These are phyloP conservation scores for Xerus inauris DNA, from an alignment of 2,113 vertebrate genomes.

Conservation along the genomic window DNA sequence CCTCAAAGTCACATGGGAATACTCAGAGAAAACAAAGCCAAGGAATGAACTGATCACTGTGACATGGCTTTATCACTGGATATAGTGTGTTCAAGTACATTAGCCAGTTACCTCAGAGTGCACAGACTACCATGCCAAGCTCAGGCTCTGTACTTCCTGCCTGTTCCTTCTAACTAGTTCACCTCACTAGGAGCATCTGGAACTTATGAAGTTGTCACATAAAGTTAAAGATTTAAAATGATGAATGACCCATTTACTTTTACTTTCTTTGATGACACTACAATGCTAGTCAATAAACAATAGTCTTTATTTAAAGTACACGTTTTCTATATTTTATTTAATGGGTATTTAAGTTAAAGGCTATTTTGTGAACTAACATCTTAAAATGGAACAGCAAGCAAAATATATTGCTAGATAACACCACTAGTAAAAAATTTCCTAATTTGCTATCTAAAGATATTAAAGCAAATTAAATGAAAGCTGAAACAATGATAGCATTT, in stretches of 20 bases:
- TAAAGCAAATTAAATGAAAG: slow-evolving; percentile 62
- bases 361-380: not conserved
- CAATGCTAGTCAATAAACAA: not conserved
- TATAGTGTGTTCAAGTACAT: not conserved
- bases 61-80: not conserved
- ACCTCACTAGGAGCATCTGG: not conserved
- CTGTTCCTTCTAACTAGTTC: not conserved
- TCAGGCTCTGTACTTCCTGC: not conserved
- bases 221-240: not conserved
- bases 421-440: not conserved
- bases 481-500: slow-evolving; percentile 35
- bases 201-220: not conserved
- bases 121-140: not conserved
- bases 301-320: not conserved
- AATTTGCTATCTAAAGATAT: slow-evolving; percentile 16
- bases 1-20: not conserved
- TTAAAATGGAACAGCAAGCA: slow-evolving; percentile 42
- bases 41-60: not conserved
- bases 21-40: not conserved
- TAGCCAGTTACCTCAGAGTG: not conserved
- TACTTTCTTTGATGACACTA: not conserved
- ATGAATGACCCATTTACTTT: not conserved
- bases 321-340: slow-evolving; percentile 7
- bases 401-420: slow-evolving; percentile 30
- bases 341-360: not conserved